Conservation (phyloP, 2,797 vertebrate genomes). For the Helarctos malayanus region DNA sequence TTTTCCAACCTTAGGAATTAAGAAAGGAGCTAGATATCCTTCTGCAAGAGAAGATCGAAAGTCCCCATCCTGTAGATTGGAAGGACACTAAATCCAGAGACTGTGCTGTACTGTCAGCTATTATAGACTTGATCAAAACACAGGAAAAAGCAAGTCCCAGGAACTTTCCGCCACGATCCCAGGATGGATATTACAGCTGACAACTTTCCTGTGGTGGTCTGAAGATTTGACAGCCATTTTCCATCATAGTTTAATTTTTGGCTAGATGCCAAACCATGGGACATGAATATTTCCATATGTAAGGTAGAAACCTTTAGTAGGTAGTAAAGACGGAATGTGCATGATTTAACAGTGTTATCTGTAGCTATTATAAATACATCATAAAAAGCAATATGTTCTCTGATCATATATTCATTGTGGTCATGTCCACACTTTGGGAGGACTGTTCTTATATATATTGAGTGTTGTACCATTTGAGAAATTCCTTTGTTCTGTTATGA, state of each 20-base stretch:
- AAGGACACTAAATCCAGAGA: constrained; percentile 93
- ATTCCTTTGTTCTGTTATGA: constrained; percentile 43
- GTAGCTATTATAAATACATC: constrained; percentile 58
- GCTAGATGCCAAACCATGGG: constrained; percentile 63
- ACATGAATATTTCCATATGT: constrained; percentile 51
- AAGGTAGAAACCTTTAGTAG: constrained; percentile 59
- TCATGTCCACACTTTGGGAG: constrained; percentile 61
- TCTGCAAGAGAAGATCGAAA: constrained; percentile 96
- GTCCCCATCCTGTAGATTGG: constrained; percentile 97
- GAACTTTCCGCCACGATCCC: constrained; percentile 85
- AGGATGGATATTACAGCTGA: constrained; percentile 88
- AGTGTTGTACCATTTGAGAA: constrained; percentile 52
- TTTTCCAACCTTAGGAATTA: constrained; percentile 91
- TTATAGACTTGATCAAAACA: constrained; percentile 98
- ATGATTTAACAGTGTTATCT: constrained; percentile 81
- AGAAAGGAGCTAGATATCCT: constrained; percentile 95
- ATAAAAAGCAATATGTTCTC: constrained; percentile 50
- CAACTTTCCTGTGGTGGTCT: background rate
- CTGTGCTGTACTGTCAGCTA: constrained; percentile 97
- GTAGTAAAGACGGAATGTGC: constrained; percentile 78
- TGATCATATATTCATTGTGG: constrained; percentile 36
- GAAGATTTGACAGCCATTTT: constrained; percentile 2
- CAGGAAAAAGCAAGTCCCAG: constrained; percentile 93
- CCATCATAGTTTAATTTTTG: constrained; percentile 59
- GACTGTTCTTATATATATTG: background rate